Percentiles rank a stretch among this genome's conserved stretches.
phyloP scores from a whole-genome alignment of 2,888 invertebrate species.

The Galeopsomyia nigrocyanea region DNA sequence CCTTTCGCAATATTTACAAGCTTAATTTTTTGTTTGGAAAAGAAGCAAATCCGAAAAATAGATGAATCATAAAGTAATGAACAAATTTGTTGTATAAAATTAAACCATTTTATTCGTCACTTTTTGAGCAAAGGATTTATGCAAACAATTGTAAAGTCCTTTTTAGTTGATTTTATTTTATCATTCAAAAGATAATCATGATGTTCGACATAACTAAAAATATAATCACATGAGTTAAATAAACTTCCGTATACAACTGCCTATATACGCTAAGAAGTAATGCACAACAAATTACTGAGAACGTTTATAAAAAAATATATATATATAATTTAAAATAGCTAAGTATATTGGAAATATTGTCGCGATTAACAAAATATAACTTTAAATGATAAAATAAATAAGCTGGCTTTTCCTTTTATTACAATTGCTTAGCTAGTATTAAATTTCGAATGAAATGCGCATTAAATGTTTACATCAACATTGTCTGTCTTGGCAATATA shows the following conservation, averaged over 20 bases:
- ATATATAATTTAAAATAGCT: slow-evolving; percentile 26
- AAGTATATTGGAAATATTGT: slow-evolving; percentile 2
- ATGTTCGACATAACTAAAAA: neutral
- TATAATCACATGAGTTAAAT: too few relatives aligned
- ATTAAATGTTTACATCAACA: slow-evolving; percentile 40
- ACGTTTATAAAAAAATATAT: slow-evolving; percentile 10
- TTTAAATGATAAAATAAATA: slow-evolving; percentile 36
- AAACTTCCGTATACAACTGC: too few relatives aligned
- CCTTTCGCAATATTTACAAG: neutral
- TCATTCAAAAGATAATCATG: slow-evolving; percentile 13
- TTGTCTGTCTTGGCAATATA: slow-evolving; percentile 20
- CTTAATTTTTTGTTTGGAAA: neutral
- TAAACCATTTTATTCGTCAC: too few relatives aligned
- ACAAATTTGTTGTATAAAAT: too few relatives aligned
- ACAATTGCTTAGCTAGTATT: slow-evolving; percentile 22
- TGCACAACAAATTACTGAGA: too few relatives aligned
- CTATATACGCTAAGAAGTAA: too few relatives aligned
- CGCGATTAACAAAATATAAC: slow-evolving; percentile 23
- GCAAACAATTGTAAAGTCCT: too few relatives aligned
- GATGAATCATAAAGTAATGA: too few relatives aligned
- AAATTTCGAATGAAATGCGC: slow-evolving; percentile 44
- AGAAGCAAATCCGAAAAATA: too few relatives aligned
- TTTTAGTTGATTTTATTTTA: slow-evolving; percentile 14
- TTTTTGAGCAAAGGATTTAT: too few relatives aligned
- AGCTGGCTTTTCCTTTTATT: slow-evolving; percentile 16